Base-by-base conservation (phyloP, 2,797 vertebrate genomes). In the Lophotriccus pileatus region DNA sequence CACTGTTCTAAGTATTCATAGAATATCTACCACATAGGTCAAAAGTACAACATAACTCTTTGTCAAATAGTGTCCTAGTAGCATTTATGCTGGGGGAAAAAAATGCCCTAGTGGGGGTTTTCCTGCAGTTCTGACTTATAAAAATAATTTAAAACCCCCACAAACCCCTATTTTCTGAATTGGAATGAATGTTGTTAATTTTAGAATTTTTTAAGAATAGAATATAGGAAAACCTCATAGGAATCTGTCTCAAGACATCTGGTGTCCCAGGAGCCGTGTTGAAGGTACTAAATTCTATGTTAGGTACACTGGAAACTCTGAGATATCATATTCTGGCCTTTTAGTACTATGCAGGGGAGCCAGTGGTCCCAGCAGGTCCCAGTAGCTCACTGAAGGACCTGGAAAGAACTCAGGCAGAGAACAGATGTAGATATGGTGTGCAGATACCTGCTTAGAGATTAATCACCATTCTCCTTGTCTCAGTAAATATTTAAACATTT, bases 121-220 rank as follows among this genome's bases (percentile, higher is more conserved):
- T 78, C 13, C 41, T 64, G 14, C 23, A 41, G 34, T 70, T 76
- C 14, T 83, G 50, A 56, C 12, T 63, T 44, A 58, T 1, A 82
- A 52, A 78, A 70, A 39, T 20, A 63, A 41, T 59, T 14, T 0
- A 3, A 53, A 22, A 2, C 0, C 1, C 1, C 6, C 23, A 2
- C 5, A n/a, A 50, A 8, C 2, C 4, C 34, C 21, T 36, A 12
- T 21, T 67, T 80, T 70, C 23, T n/a, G 19, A 75, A 75, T 24
- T 77, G 12, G 27, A 59, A 66, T 53, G 4, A n/a, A 19, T 41
- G 8, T 37, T 41, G 20, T 6, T 67, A 41, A 77, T 70, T 77
- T 72, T 14, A 37, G 69, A 47, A 83, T 30, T 63, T 83, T 25
- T 44, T 12, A 44, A 44, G 16, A 79, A 27, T 63, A 15, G 4